These are phyloP conservation scores for Kryptolebias marmoratus DNA, from an alignment of 2,113 vertebrate species.

Conservation along the genomic window DNA sequence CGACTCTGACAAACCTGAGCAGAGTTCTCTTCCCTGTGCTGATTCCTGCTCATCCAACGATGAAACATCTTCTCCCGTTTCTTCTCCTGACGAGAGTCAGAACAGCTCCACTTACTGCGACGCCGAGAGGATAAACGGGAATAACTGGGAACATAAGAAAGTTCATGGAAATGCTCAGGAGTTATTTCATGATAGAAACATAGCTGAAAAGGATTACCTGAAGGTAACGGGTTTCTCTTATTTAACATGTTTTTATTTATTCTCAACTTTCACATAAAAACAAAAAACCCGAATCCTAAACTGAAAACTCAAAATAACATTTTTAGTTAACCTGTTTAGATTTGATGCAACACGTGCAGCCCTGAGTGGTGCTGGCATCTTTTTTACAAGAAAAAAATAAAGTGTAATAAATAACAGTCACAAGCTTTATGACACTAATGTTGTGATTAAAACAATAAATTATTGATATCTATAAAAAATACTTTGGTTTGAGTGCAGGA, in stretches of 20 bases:
- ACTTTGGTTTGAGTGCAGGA: too few species aligned
- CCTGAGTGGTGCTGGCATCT: too few species aligned
- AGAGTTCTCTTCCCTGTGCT: not conserved
- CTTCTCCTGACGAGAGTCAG: not conserved
- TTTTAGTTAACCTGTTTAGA: too few species aligned
- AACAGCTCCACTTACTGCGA: not conserved
- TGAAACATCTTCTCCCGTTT: not conserved
- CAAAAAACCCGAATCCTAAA: not conserved
- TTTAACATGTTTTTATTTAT: not conserved
- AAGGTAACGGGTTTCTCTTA: conserved; percentile 39
- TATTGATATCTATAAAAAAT: too few species aligned
- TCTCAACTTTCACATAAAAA: not conserved
- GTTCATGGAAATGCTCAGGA: not conserved
- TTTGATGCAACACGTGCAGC: too few species aligned
- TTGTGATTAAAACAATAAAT: too few species aligned
- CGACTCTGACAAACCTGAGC: conserved; percentile 10
- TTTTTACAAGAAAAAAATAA: too few species aligned
- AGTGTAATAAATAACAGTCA: too few species aligned
- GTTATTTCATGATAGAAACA: not conserved
- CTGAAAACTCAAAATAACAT: too few species aligned
- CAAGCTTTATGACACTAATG: too few species aligned
- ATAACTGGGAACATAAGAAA: conserved; percentile 2
- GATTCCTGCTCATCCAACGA: not conserved
- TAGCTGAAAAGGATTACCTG: conserved; percentile 12
- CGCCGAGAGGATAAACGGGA: not conserved